Evolutionary conservation across 2,888 invertebrate genomes (phyloP).

Genomic region (Athrips mouffetella): DNA sequence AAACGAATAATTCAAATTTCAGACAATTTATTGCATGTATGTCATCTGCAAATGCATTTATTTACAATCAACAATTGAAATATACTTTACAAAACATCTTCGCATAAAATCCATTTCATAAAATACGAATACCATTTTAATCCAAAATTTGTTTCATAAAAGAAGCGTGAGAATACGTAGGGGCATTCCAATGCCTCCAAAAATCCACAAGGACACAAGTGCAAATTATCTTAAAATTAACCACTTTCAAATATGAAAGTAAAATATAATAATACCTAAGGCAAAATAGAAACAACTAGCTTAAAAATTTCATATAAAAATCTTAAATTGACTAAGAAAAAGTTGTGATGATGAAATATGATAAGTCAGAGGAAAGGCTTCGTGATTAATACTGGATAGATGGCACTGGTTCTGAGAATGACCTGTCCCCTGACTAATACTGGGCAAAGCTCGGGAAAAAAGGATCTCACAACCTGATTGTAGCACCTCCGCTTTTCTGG

Average conservation of each 20-base stretch:
- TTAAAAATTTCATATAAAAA: slow-evolving; percentile 71
- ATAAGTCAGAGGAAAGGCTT: slow-evolving; percentile 68
- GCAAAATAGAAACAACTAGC: slow-evolving; percentile 75
- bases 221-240: slow-evolving; percentile 67
- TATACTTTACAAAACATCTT: slow-evolving; percentile 67
- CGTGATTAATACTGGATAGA: slow-evolving; percentile 72
- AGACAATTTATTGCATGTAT: slow-evolving; percentile 76
- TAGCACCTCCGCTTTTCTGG: slow-evolving; percentile 66
- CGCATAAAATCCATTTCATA: slow-evolving; percentile 54
- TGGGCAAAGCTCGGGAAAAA: slow-evolving; percentile 69
- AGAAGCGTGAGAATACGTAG: slow-evolving; percentile 71
- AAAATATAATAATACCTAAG: slow-evolving; percentile 67
- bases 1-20: slow-evolving; percentile 65
- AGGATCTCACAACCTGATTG: slow-evolving; percentile 73
- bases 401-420: slow-evolving; percentile 73
- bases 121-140: slow-evolving; percentile 63
- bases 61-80: slow-evolving; percentile 75
- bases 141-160: slow-evolving; percentile 51
- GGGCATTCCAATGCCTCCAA: slow-evolving; percentile 55
- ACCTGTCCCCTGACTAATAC: slow-evolving; percentile 73
- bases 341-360: slow-evolving; percentile 73
- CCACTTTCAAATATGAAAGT: slow-evolving; percentile 74
- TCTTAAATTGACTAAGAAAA: slow-evolving; percentile 74
- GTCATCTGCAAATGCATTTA: slow-evolving; percentile 75
- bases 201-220: slow-evolving; percentile 78